phyloP scores from a whole-genome alignment of 1,140 invertebrate species.

The Hyles euphorbiae region DNA sequence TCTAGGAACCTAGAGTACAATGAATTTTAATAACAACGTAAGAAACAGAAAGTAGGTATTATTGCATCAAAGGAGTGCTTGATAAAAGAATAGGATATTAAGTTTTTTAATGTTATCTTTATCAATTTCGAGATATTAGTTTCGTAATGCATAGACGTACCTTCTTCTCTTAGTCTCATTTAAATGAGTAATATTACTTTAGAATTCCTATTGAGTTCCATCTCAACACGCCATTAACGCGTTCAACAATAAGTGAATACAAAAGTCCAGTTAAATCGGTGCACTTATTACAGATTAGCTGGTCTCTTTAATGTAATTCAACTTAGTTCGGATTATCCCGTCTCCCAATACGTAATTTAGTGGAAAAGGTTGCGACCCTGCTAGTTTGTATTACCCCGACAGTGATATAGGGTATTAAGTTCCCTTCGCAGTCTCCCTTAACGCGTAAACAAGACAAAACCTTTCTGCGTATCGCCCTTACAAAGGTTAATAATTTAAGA shows the following conservation, averaged over 20 bases:
- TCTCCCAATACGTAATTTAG: constrained; percentile 71
- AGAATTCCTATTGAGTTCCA: too few relatives aligned
- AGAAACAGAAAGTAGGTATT: too few relatives aligned
- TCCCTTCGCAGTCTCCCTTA: constrained; percentile 66
- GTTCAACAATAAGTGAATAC: not conserved
- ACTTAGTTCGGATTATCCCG: constrained; percentile 67
- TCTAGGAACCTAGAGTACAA: too few relatives aligned
- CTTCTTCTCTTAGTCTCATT: too few relatives aligned
- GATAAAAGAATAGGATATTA: too few relatives aligned
- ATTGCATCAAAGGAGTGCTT: too few relatives aligned
- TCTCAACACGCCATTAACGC: too few relatives aligned
- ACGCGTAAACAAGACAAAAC: constrained; percentile 72
- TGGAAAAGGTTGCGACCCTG: constrained; percentile 70
- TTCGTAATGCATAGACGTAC: too few relatives aligned
- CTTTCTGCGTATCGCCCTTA: constrained; percentile 66
- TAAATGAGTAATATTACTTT: too few relatives aligned
- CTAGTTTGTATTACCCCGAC: constrained; percentile 68
- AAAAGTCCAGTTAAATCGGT: constrained; percentile 12
- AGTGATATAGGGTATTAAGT: constrained; percentile 74
- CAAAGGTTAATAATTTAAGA: constrained; percentile 71
- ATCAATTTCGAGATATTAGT: too few relatives aligned
- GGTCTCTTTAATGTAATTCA: constrained; percentile 55
- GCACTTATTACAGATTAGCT: constrained; percentile 53
- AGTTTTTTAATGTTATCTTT: too few relatives aligned
- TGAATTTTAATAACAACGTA: too few relatives aligned